Conservation (phyloP, 2,888 invertebrate genomes). For the Aethes cnicana region DNA sequence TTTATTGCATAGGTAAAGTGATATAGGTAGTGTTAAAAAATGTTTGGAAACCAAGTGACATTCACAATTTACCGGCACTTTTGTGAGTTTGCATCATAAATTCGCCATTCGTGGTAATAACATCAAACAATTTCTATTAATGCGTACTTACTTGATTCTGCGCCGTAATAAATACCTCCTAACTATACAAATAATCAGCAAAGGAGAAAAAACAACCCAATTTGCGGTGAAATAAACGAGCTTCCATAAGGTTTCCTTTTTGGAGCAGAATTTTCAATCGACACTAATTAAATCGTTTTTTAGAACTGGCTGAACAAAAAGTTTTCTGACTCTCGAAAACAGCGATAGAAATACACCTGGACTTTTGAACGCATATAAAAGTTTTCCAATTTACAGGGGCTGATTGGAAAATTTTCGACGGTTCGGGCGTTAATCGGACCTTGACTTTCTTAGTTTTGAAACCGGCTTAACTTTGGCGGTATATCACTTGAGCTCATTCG, state of each 20-base stretch:
- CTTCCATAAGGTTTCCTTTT: constrained; percentile 39
- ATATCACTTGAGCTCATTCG: no score
- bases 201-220: constrained; percentile 24
- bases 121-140: no score
- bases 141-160: no score
- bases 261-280: constrained; percentile 50
- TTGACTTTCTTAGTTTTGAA: constrained; percentile 68
- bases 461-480: no score
- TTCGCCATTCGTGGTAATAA: no score
- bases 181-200: constrained; percentile 1
- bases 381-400: constrained; percentile 81
- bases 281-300: constrained; percentile 67
- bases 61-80: no score
- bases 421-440: constrained; percentile 79
- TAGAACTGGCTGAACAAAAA: constrained; percentile 63
- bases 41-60: no score
- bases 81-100: no score
- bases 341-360: constrained; percentile 79
- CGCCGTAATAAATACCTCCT: constrained; percentile 3
- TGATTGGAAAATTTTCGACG: constrained; percentile 80
- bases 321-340: constrained; percentile 54
- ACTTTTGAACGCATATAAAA: constrained; percentile 81
- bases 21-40: no score
- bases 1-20: no score
- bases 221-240: constrained; percentile 38